Base-by-base conservation (phyloP, 2,888 invertebrate species). In the Tiphia femorata region DNA sequence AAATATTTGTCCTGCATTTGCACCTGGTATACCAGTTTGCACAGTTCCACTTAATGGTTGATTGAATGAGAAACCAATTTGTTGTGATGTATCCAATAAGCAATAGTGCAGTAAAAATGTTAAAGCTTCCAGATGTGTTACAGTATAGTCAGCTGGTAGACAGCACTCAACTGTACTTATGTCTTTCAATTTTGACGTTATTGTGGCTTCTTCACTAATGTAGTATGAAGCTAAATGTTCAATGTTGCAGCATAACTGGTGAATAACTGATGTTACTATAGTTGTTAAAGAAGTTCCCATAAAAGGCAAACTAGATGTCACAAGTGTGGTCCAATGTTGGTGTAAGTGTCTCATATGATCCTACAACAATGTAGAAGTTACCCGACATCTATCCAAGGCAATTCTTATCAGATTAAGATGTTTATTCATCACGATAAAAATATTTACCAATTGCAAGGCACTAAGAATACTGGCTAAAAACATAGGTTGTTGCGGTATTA, bases 101-200 rank as follows among this genome's bases (percentile, higher is more conserved):
- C 93, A 94, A 78, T 92, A 94, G 81, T 94, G 94, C 69, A 92
- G 90, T 25, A 94, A 84, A 42, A 91, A 89, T 1, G 93, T 93
- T 63, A 94, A 83, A 2, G 92, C 91, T 84, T 94, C 93, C 68
- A 94, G 81, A 77, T 93, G 89, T 0, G 90, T 91, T 6, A 93
- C 88, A 3, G 92, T 88, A 77, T 94, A 93, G 84, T 94, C 94
- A 0, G 93, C 89, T 2, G 92, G 91, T 44, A 87, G 75, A 64
- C 87, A 86, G 35, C 86, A 86, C 14, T 84, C 84, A 23, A 83
- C 76, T n/a, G 75, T 62, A 47, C 75, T 80, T 40, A 78, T 72
- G 37, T 81, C 80, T 20, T 77, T 72, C 7, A 72, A 60, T 49
- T 77, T 79, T 0, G 70, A 64, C 14, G 70, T 67, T 6, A 63